Conservation (phyloP, 1,140 invertebrate genomes). For the Scaptomyza pallida region DNA sequence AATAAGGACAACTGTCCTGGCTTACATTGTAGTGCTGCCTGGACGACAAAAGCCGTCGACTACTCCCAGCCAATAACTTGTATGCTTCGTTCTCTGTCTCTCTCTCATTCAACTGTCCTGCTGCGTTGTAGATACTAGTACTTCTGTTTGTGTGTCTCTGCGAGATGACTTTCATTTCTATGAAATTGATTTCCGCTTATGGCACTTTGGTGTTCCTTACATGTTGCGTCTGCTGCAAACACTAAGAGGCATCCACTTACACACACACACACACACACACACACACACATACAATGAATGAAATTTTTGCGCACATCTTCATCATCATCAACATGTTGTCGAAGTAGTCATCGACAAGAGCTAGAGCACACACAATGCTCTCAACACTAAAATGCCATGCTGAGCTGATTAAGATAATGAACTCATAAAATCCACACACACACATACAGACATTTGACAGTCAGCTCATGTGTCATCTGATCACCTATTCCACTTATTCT, state of each 20-base stretch:
- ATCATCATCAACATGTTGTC: constrained; percentile 18
- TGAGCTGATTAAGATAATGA: constrained; percentile 67
- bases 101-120: constrained; percentile 16
- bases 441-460: neutral
- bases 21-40: constrained; percentile 28
- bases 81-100: too few relatives aligned
- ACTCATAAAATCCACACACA: constrained; percentile 59
- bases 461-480: constrained; percentile 4
- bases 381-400: constrained; percentile 5
- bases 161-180: constrained; percentile 67
- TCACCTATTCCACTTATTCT: constrained; percentile 1
- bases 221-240: constrained; percentile 57
- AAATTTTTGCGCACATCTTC: constrained; percentile 20
- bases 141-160: constrained; percentile 23
- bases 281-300: constrained; percentile 64
- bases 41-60: constrained; percentile 36
- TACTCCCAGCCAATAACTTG: constrained; percentile 72
- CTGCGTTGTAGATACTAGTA: constrained; percentile 13
- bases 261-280: constrained; percentile 21
- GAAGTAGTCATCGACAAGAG: neutral
- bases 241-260: constrained; percentile 14
- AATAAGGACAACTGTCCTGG: constrained; percentile 70
- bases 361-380: neutral
- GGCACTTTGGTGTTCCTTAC: constrained; percentile 75
- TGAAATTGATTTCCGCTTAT: constrained; percentile 82